Percentiles rank a stretch among this genome's conserved stretches.
phyloP scores from a whole-genome alignment of 64 coral and sea anemone species.

The Anthopleura sola region DNA sequence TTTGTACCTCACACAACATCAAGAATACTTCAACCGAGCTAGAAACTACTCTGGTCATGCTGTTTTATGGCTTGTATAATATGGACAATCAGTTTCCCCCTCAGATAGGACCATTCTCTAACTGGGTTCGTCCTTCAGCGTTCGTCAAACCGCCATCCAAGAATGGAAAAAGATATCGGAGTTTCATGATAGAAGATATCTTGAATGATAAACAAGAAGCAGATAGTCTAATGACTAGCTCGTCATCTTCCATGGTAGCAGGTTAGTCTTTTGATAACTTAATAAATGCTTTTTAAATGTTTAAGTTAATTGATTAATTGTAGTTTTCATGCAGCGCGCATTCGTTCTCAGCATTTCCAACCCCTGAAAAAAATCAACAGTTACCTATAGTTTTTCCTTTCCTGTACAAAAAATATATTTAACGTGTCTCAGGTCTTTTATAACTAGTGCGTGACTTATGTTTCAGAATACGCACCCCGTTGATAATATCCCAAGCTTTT shows the following conservation, averaged over 20 bases:
- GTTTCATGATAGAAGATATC: background rate
- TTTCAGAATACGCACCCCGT: no score
- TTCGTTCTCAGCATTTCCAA: no score
- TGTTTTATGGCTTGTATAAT: background rate
- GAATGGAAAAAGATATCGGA: background rate
- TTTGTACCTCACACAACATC: background rate
- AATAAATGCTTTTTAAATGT: no score
- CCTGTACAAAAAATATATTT: no score
- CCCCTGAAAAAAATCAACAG: no score
- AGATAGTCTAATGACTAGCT: background rate
- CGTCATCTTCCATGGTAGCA: background rate
- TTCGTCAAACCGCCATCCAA: background rate
- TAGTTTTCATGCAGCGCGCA: no score
- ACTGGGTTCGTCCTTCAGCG: background rate
- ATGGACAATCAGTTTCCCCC: background rate
- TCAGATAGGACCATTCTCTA: background rate
- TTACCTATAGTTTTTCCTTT: no score
- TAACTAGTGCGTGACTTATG: no score
- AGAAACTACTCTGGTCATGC: background rate
- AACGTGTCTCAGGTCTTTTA: no score
- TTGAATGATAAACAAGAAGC: background rate
- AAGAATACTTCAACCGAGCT: background rate
- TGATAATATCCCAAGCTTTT: no score
- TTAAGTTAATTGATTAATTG: no score
- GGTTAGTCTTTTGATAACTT: background rate